Conservation (phyloP, 2,797 vertebrate species). For the Arctocebus calabarensis region DNA sequence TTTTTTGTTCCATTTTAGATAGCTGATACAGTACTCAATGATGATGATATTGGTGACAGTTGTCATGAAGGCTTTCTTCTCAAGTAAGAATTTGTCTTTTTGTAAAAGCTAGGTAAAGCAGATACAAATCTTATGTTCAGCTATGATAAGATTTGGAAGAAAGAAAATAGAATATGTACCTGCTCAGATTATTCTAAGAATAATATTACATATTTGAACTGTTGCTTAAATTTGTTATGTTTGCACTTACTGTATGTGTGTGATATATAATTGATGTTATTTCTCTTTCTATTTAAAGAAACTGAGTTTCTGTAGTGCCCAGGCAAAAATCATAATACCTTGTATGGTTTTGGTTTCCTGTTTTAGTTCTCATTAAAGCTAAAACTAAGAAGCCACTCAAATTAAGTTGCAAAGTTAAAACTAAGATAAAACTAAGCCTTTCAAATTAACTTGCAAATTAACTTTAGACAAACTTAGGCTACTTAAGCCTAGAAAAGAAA, state of each 20-base stretch:
- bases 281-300: conserved; percentile 14
- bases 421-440: conserved; percentile 30
- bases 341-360: conserved; percentile 38
- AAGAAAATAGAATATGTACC: background rate
- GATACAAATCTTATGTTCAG: conserved; percentile 29
- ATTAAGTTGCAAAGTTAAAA: background rate
- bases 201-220: background rate
- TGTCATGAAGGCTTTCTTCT: conserved; percentile 98
- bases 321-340: background rate
- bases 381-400: conserved; percentile 33
- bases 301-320: background rate
- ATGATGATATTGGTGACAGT: conserved; percentile 99
- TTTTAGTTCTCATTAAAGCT: conserved; percentile 42
- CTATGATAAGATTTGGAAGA: conserved; percentile 22
- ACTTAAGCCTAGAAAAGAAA: conserved; percentile 37
- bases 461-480: background rate
- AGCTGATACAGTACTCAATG: conserved; percentile 96
- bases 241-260: background rate
- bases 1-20: conserved; percentile 90
- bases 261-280: background rate
- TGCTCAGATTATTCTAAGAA: background rate
- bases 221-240: background rate
- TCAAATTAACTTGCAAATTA: background rate
- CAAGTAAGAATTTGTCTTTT: conserved; percentile 91
- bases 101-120: conserved; percentile 48